Evolutionary conservation across 1,140 invertebrate genomes (phyloP).

Genomic region (Scaptomyza montana): DNA sequence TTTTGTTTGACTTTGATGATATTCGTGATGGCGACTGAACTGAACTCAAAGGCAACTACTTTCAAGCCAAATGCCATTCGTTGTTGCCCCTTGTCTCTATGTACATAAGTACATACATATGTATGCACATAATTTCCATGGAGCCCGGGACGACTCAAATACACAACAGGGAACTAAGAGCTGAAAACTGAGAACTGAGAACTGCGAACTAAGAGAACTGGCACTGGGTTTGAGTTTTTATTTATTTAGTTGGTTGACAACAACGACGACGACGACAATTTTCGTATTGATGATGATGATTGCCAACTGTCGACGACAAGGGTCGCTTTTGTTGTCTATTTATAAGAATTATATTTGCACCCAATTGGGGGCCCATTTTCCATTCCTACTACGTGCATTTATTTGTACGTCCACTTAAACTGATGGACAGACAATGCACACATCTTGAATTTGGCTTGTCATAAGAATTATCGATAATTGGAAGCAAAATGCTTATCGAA

Average conservation of each 20-base stretch:
- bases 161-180: slow-evolving; percentile 1
- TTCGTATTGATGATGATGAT: slow-evolving; percentile 46
- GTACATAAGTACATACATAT: not conserved
- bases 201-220: slow-evolving; percentile 3
- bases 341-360: slow-evolving; percentile 81
- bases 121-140: slow-evolving; percentile 24
- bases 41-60: slow-evolving; percentile 2
- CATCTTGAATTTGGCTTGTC: slow-evolving; percentile 56
- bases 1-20: slow-evolving; percentile 23
- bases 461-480: slow-evolving; percentile 75
- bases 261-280: not conserved
- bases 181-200: too few species aligned
- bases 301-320: slow-evolving; percentile 77
- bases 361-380: slow-evolving; percentile 37
- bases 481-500: slow-evolving; percentile 55
- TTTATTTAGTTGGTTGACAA: slow-evolving; percentile 69
- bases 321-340: slow-evolving; percentile 77
- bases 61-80: slow-evolving; percentile 17
- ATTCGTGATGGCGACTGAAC: slow-evolving; percentile 17
- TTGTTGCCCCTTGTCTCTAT: not conserved
- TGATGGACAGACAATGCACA: slow-evolving; percentile 22
- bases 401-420: too few species aligned
- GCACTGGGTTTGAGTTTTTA: slow-evolving; percentile 44
- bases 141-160: not conserved
- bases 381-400: too few species aligned